Percentiles rank a stretch among this genome's conserved stretches.
phyloP scores from a whole-genome alignment of 2,888 invertebrate genomes.

The Ophion obscuratus region DNA sequence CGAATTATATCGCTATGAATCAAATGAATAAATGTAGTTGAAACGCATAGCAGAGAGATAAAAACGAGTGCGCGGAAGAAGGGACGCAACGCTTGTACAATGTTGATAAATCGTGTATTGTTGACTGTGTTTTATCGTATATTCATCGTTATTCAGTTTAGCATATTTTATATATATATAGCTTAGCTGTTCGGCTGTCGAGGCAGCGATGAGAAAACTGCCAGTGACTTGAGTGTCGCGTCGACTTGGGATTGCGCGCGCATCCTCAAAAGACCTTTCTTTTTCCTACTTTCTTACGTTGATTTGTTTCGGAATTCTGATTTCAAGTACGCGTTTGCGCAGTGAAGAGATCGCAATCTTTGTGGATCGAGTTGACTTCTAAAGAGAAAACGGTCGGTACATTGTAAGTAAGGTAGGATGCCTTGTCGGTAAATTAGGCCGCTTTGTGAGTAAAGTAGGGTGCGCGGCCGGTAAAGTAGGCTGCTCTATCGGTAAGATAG shows the following conservation, averaged over 20 bases:
- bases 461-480: background rate
- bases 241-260: background rate
- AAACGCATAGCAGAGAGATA: constrained; percentile 11
- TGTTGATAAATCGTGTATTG: constrained; percentile 59
- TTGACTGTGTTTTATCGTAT: constrained; percentile 69
- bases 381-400: background rate
- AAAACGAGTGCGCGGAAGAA: background rate
- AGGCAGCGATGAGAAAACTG: constrained; percentile 65
- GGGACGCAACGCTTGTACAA: constrained; percentile 46
- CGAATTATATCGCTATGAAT: background rate
- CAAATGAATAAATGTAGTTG: background rate
- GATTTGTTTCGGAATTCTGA: background rate
- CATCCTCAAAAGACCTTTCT: background rate
- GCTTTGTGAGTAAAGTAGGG: background rate
- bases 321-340: background rate
- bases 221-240: constrained; percentile 18
- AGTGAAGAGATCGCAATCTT: background rate
- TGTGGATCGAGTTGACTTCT: background rate
- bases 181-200: constrained; percentile 70
- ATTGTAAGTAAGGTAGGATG: background rate
- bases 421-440: background rate
- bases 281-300: constrained; percentile 2
- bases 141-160: constrained; percentile 71
- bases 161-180: constrained; percentile 62
- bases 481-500: background rate